Percentiles rank a stretch among this genome's conserved stretches.
These are phyloP conservation scores for Holacanthella duospinosa DNA, from an alignment of 2,888 invertebrate genomes.

Conservation along the genomic window DNA sequence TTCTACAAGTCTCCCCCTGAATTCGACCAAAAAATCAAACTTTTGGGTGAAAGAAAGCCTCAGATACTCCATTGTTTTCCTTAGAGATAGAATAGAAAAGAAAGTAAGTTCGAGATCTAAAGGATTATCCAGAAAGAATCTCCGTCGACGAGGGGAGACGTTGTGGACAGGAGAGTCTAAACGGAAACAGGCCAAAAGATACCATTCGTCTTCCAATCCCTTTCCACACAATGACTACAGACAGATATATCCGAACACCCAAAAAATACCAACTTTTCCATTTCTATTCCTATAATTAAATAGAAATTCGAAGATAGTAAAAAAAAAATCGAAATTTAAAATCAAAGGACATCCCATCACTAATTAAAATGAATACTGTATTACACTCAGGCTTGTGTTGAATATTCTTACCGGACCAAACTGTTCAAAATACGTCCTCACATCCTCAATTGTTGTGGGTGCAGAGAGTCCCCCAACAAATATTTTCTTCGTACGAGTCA, in stretches of 20 bases:
- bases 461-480: constrained; percentile 99
- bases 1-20: background rate
- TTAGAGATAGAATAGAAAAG: background rate
- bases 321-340: too few relatives aligned
- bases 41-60: too few relatives aligned
- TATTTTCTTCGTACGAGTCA: constrained; percentile 99
- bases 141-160: background rate
- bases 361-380: too few relatives aligned
- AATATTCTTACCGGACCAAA: constrained; percentile 99
- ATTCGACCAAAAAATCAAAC: background rate
- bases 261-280: too few relatives aligned
- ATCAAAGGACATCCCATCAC: too few relatives aligned
- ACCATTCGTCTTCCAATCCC: too few relatives aligned
- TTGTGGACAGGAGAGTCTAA: background rate
- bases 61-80: background rate
- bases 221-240: too few relatives aligned
- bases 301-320: too few relatives aligned
- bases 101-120: background rate
- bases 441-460: constrained; percentile 98
- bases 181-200: background rate
- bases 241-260: too few relatives aligned
- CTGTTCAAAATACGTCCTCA: constrained; percentile 99
- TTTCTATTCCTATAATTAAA: too few relatives aligned
- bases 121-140: background rate
- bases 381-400: too few relatives aligned